Evolutionary conservation across 2,113 vertebrate species (phyloP), one percentile per base, ranked within the genome.

Genomic region (Eleginops maclovinus): DNA sequence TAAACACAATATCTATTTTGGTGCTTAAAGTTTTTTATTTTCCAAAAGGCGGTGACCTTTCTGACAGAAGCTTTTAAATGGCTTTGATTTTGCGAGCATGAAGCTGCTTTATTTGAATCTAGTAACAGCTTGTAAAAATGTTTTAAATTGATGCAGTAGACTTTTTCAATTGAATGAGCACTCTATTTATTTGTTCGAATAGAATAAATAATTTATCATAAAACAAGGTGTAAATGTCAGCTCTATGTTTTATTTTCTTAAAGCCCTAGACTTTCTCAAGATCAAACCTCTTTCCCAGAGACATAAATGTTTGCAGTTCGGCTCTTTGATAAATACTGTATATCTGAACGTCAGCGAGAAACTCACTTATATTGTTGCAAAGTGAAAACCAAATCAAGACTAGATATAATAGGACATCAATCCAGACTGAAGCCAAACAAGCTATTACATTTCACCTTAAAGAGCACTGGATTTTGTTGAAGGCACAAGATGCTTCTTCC

Each of bases 11-110:
- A 78, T 88, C 62, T 87, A 46, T 21, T 80, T 70, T 69, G 6
- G 72, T 9, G 4, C 49, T 70, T 49, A 9, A 70, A 46, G 26
- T 72, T 87, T 87, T 55, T 40, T 75, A 81, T 82, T 85, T 79
- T 75, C 82, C 65, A 17, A n/a, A 4, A 36, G 71, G 24, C 68
- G 68, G 79, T 77, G 54, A 50, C 60, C 41, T 84, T 74, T 75
- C 55, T 40, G 76, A 83, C 63, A 65, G 44, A 47, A 72, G 46
- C 40, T 65, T 70, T 75, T 77, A 75, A 76, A 83, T 73, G 59
- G 75, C 14, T 60, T 72, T 80, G 67, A 50, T 64, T 15, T 72
- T 75, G 58, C 44, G 36, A 72, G 69, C 63, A 51, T 12, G 5
- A 28, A 26, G 21, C 63, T 41, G 59, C 87, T 84, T 83, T 77